Conservation (phyloP, 2,888 invertebrate genomes). For the Scotopteryx bipunctaria region DNA sequence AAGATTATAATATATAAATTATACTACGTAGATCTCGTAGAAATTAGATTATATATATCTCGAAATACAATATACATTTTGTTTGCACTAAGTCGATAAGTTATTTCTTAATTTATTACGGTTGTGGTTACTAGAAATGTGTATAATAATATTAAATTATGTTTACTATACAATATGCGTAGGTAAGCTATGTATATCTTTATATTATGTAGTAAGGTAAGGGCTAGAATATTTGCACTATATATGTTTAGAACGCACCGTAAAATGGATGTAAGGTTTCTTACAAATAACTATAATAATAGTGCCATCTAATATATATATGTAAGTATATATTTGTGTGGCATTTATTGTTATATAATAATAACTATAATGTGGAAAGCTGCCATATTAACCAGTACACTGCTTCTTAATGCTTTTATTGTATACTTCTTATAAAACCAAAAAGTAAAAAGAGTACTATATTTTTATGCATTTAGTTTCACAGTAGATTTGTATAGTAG, state of each 20-base stretch:
- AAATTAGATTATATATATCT: constrained; percentile 36
- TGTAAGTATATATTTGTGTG: constrained; percentile 17
- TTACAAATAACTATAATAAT: constrained; percentile 42
- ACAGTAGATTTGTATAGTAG: constrained; percentile 36
- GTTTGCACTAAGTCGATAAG: constrained; percentile 6
- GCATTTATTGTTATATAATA: constrained; percentile 43
- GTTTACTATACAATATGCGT: no score
- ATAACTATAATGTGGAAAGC: constrained; percentile 42
- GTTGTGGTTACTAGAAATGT: constrained; percentile 33
- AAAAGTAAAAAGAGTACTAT: background rate
- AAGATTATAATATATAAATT: background rate
- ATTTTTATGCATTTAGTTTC: constrained; percentile 23
- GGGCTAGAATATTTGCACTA: constrained; percentile 40
- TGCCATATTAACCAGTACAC: constrained; percentile 56
- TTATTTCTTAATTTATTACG: constrained; percentile 21
- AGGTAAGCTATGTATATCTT: constrained; percentile 20
- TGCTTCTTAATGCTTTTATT: constrained; percentile 67
- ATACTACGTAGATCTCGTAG: constrained; percentile 48
- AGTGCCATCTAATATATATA: no score
- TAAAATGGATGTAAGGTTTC: constrained; percentile 35
- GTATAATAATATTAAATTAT: background rate
- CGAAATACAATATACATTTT: constrained; percentile 25
- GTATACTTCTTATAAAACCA: constrained; percentile 25
- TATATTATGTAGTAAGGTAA: constrained; percentile 26
- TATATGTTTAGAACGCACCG: constrained; percentile 51